These are phyloP conservation scores for Phrynocephalus forsythii DNA, from an alignment of 2,797 vertebrate species.

Conservation along the genomic window DNA sequence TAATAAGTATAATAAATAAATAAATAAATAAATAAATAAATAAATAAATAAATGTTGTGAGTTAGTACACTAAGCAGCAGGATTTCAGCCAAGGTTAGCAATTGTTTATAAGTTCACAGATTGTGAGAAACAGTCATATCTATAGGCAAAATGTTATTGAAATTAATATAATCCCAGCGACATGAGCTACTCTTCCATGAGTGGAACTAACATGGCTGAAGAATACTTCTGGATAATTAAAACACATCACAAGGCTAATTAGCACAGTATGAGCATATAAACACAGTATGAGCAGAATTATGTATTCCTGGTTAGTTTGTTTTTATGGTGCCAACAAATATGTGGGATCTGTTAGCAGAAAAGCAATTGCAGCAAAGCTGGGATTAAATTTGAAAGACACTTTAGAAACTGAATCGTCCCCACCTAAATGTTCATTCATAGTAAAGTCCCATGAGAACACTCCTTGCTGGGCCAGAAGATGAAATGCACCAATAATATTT, in stretches of 20 bases:
- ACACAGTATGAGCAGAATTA: neutral
- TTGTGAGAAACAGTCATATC: neutral
- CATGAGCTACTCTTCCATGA: neutral
- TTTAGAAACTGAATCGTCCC: conserved; percentile 2
- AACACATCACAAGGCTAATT: neutral
- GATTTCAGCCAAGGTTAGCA: too few relatives aligned
- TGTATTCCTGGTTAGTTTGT: neutral
- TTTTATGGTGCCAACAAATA: neutral
- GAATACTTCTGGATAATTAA: neutral
- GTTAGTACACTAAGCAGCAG: too few relatives aligned
- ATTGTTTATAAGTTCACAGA: too few relatives aligned
- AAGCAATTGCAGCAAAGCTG: neutral
- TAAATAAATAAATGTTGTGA: too few relatives aligned
- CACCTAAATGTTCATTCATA: neutral
- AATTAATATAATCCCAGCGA: neutral
- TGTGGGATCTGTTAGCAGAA: neutral
- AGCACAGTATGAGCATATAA: neutral
- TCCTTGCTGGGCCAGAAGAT: neutral
- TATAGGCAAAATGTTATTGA: neutral
- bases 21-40: too few relatives aligned
- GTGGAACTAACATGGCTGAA: neutral
- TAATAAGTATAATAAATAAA: too few relatives aligned
- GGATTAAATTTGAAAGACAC: neutral
- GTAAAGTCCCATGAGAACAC: neutral
- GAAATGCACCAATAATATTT: neutral